Evolutionary conservation across 2,888 invertebrate species (phyloP), one percentile per base, ranked within the genome.

Genomic region (Aricia artaxerxes): DNA sequence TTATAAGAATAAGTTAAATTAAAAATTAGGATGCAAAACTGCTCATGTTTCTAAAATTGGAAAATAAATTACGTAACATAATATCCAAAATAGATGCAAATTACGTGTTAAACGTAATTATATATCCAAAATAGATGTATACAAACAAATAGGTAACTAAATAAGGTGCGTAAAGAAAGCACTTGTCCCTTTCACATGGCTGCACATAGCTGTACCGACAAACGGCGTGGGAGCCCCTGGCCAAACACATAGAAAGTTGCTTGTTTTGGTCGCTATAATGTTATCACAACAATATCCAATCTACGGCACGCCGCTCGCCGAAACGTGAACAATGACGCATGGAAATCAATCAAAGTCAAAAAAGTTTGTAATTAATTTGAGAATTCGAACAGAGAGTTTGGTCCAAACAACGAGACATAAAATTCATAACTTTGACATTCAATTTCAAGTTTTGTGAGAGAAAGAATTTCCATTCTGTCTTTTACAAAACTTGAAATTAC

Each of bases 151-250:
- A 44, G 77, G 78, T 77, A 82, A 80, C 75, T 78, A 80, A 80
- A 60, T 78, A 79, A 77, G 80, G 80, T 79, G 72, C 44, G 16
- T 57, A 73, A 78, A 77, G 79, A 82, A 82, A 80, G 78, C 80
- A 81, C 81, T 82, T 82, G 82, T 83, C 82, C 82, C 82, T 82
- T 81, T 83, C 82, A 84, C 82, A 81, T 82, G 82, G 81, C 81
- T 76, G 79, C 82, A 84, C 82, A 82, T 82, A 83, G 81, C 81
- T 77, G 80, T 82, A 83, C 82, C 84, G 84, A 83, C 87, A 86
- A 87, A 89, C 88, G 86, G 91, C 89, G 91, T 92, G 91, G 92
- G 92, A 91, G 89, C 88, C 69, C 31, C 81, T 83, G 81, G 83
- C 87, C 88, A 88, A 88, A 81, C 82, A 80, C 79, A 85, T 85